Percentiles rank a stretch among this genome's conserved stretches.
These are phyloP conservation scores for Loriculus beryllinus DNA, from an alignment of 2,797 vertebrate genomes.

Conservation along the genomic window DNA sequence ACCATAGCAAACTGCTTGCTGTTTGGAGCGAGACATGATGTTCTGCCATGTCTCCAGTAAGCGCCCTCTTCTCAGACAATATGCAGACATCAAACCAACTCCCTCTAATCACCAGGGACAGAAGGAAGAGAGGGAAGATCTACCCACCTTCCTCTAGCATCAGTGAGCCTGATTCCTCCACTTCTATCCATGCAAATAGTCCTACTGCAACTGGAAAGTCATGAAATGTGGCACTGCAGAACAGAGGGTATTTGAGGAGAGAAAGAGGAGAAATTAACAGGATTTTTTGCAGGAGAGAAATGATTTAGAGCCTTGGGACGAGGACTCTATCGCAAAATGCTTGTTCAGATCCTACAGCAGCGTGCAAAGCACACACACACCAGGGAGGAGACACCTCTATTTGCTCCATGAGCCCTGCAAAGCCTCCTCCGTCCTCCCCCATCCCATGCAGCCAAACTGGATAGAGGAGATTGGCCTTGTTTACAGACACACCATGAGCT, in stretches of 20 bases:
- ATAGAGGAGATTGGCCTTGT: slow-evolving; percentile 85
- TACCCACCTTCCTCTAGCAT: slow-evolving; percentile 43
- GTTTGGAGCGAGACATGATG: background rate
- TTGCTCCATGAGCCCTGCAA: background rate
- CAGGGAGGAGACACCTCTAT: background rate
- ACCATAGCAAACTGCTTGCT: background rate
- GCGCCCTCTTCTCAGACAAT: background rate
- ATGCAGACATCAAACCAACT: background rate
- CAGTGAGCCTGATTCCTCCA: slow-evolving; percentile 28
- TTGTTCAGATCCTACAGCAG: background rate
- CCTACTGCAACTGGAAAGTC: slow-evolving; percentile 17
- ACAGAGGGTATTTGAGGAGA: slow-evolving; percentile 15
- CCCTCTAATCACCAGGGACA: background rate
- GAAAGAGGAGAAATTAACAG: slow-evolving; percentile 24
- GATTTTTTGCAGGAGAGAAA: background rate
- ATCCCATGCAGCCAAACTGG: slow-evolving; percentile 74
- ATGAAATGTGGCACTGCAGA: slow-evolving; percentile 26
- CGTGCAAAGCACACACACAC: background rate
- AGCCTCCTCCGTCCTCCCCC: background rate
- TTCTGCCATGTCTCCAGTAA: background rate
- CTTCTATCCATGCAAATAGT: slow-evolving; percentile 31
- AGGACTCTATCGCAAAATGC: background rate
- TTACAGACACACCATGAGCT: slow-evolving; percentile 82
- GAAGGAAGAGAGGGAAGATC: slow-evolving; percentile 13
- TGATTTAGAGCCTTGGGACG: background rate